phyloP scores from a whole-genome alignment of 53 echinoderm and acorn worm genomes.

The Arbacia lixula region DNA sequence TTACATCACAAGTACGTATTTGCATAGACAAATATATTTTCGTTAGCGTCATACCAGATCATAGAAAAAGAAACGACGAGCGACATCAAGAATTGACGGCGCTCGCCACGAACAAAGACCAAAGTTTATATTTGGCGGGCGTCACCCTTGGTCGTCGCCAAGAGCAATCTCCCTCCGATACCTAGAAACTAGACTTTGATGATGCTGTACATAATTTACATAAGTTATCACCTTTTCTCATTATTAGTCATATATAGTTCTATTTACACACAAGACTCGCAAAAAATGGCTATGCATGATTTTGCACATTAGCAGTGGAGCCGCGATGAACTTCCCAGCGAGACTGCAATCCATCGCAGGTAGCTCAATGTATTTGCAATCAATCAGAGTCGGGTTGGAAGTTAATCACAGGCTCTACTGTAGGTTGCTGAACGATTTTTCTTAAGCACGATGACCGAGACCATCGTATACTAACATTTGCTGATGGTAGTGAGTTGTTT shows the following conservation, averaged over 20 bases:
- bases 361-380: neutral
- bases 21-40: conserved; percentile 31
- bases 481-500: too few relatives aligned
- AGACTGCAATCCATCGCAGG: neutral
- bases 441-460: too few relatives aligned
- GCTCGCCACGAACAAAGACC: neutral
- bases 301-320: neutral
- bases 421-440: too few relatives aligned
- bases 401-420: too few relatives aligned
- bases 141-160: too few relatives aligned
- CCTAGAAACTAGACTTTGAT: conserved; percentile 15
- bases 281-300: too few relatives aligned
- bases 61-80: neutral
- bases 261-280: too few relatives aligned
- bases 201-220: conserved; percentile 34
- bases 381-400: too few relatives aligned
- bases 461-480: too few relatives aligned
- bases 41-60: neutral
- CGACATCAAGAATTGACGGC: conserved; percentile 1
- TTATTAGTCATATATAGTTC: neutral
- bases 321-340: neutral
- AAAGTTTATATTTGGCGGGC: too few relatives aligned
- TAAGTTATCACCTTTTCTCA: neutral
- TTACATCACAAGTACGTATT: neutral
- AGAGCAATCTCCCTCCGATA: neutral